A percentile compares a stretch with the other conserved stretches of the same genome.
phyloP scores from a whole-genome alignment of 1,140 invertebrate species.

The Anagrus nilaparvatae region DNA sequence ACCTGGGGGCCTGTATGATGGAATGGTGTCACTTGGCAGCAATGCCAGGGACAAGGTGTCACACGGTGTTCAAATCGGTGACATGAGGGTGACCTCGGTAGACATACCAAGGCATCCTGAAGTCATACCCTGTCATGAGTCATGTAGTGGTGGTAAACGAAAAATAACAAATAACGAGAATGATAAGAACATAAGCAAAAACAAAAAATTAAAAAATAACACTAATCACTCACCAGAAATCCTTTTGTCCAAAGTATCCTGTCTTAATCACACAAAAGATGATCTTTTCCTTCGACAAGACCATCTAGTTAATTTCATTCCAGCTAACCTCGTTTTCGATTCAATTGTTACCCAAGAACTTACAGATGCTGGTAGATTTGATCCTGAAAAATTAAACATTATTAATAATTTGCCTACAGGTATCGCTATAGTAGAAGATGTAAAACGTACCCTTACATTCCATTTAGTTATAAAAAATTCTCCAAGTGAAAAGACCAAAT shows the following conservation, averaged over 20 bases:
- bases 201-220: neutral
- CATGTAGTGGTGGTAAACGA: no score
- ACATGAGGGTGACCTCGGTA: no score
- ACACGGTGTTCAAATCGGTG: no score
- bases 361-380: neutral
- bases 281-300: constrained; percentile 8
- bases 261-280: constrained; percentile 11
- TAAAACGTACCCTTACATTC: constrained; percentile 1
- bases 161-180: neutral
- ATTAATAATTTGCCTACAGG: neutral
- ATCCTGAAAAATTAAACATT: neutral
- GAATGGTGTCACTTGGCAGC: no score
- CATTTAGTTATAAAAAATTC: constrained; percentile 8
- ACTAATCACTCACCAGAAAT: neutral
- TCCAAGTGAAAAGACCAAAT: neutral
- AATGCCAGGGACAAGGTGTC: no score
- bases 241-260: neutral
- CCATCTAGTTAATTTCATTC: constrained; percentile 11
- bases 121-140: no score
- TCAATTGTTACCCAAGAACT: constrained; percentile 8
- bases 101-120: no score
- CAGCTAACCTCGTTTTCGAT: neutral
- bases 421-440: neutral
- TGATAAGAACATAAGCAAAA: neutral
- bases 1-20: no score